A percentile compares a stretch with the other conserved stretches of the same genome.
Conservation (phyloP, 2,797 vertebrate species). For the Smutsia gigantea region DNA sequence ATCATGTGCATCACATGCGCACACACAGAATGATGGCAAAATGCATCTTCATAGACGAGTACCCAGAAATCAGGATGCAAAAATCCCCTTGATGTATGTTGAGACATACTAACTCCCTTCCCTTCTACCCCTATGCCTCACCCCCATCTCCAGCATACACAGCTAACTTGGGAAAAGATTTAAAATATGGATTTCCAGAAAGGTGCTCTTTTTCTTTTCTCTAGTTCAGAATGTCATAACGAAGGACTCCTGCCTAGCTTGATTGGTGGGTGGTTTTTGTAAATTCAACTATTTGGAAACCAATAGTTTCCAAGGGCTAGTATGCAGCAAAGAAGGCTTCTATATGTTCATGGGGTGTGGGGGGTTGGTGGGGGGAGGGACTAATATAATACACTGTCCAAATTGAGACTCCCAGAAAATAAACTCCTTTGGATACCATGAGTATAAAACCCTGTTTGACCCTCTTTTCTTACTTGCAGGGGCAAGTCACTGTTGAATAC, state of each 20-base stretch:
- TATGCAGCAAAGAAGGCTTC: background rate
- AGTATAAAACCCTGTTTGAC: background rate
- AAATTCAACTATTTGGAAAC: constrained; percentile 19
- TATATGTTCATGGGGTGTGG: background rate
- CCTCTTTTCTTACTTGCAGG: background rate
- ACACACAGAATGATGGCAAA: background rate
- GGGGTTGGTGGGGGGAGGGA: background rate
- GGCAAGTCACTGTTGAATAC: background rate
- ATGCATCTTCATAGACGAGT: background rate
- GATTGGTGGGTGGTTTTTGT: background rate
- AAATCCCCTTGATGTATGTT: background rate
- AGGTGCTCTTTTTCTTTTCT: background rate
- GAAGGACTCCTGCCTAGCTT: background rate
- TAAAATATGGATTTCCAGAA: background rate
- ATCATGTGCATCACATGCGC: background rate
- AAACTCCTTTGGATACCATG: background rate
- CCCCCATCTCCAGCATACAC: background rate
- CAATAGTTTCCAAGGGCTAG: background rate
- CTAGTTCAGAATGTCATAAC: background rate
- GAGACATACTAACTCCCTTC: background rate
- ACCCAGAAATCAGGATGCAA: background rate
- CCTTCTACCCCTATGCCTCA: background rate
- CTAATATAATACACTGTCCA: background rate
- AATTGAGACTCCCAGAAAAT: background rate
- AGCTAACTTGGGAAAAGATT: background rate